Conservation (phyloP, 2,797 vertebrate species). For the Chloroceryle inda region DNA sequence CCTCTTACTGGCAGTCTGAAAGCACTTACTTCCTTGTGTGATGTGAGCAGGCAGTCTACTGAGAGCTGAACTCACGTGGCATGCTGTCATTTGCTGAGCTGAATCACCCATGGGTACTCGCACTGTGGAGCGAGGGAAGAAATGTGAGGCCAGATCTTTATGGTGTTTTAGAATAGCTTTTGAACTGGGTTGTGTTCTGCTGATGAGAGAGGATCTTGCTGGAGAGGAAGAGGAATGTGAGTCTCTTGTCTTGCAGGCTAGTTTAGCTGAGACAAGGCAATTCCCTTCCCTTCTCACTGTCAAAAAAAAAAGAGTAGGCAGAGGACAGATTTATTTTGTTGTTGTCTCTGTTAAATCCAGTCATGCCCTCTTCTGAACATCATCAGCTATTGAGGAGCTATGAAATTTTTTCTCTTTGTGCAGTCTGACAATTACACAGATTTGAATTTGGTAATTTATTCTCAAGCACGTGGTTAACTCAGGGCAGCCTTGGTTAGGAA, state of each 20-base stretch:
- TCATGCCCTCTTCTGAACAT: not conserved
- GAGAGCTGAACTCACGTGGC: fast-evolving
- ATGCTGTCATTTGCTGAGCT: not conserved
- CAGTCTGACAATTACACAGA: not conserved
- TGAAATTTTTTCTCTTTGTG: not conserved
- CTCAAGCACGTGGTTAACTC: fast-evolving
- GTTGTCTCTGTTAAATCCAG: not conserved
- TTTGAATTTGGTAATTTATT: not conserved
- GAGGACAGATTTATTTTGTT: not conserved
- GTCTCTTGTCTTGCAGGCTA: not conserved
- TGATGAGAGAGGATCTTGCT: not conserved
- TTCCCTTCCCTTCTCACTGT: not conserved
- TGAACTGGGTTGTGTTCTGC: not conserved
- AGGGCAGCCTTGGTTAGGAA: not conserved
- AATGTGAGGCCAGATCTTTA: not conserved
- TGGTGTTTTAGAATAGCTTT: not conserved
- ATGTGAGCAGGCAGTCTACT: not conserved
- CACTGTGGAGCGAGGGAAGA: not conserved
- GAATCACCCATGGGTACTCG: not conserved
- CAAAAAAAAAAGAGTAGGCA: not conserved
- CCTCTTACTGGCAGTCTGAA: fast-evolving
- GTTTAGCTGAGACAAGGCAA: not conserved
- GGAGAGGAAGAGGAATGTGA: not conserved
- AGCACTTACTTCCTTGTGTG: not conserved
- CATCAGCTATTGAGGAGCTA: not conserved